A percentile compares a stretch with the other conserved stretches of the same genome.
phyloP scores from a whole-genome alignment of 2,797 vertebrate genomes.

The Chiloscyllium punctatum region DNA sequence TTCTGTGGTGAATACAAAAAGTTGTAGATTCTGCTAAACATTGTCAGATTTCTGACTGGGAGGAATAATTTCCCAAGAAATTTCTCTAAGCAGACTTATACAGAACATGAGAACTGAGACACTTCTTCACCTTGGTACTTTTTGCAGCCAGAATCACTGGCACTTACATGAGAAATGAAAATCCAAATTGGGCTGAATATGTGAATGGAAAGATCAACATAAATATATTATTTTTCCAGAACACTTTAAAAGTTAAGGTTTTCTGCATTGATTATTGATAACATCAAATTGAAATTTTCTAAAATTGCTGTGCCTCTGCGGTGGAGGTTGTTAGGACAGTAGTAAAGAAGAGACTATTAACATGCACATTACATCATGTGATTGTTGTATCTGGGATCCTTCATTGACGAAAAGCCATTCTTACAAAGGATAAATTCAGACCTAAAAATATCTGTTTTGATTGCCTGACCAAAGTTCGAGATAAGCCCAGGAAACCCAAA shows the following conservation, averaged over 20 bases:
- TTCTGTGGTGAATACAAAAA: slow-evolving; percentile 2
- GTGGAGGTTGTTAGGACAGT: too few relatives aligned
- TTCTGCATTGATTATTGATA: too few relatives aligned
- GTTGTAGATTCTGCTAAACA: slow-evolving; percentile 29
- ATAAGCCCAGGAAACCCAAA: too few relatives aligned
- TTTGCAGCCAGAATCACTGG: neutral
- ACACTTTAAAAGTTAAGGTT: neutral
- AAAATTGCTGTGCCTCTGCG: too few relatives aligned
- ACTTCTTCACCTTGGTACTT: neutral
- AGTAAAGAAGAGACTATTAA: too few relatives aligned
- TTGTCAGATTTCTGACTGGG: slow-evolving; percentile 26
- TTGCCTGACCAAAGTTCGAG: too few relatives aligned
- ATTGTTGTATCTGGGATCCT: too few relatives aligned
- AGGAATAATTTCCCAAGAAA: neutral
- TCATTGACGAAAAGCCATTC: too few relatives aligned
- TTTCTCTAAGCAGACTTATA: neutral
- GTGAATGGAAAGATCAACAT: neutral
- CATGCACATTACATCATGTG: too few relatives aligned
- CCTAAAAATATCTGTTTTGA: too few relatives aligned
- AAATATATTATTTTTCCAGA: neutral
- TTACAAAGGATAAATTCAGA: too few relatives aligned
- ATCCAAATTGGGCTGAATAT: neutral
- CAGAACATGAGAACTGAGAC: neutral
- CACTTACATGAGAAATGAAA: neutral
- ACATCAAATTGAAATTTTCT: neutral